Evolutionary conservation across 2,113 vertebrate genomes (phyloP), one percentile per base, ranked within the genome.

Genomic region (Cacatua alba): DNA sequence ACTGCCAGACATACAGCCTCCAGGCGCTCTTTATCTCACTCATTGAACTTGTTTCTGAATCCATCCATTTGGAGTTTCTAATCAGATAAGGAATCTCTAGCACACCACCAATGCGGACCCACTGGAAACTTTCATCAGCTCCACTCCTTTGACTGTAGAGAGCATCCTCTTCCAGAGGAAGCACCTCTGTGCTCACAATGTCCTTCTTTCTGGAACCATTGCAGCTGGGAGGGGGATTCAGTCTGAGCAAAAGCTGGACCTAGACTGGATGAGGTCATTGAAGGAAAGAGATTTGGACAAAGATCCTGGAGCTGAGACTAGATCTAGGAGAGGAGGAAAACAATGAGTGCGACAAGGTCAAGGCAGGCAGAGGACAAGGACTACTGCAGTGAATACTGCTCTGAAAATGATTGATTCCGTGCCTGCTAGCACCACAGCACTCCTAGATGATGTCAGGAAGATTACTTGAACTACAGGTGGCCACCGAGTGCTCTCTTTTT

Each of bases 401-500:
- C 57, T 74, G 81, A 88, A 95, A 89, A 90, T 74, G 46, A 87
- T 9, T 72, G 57, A 87, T 91, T 86, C 53, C 46, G 37, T 29
- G 29, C 52, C 82, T 76, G 75, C 35, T 31, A 51, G 82, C 75
- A 80, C 17, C 62, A 79, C 39, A 14, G 70, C 41, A 44, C 37
- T 87, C 44, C 84, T 76, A 2, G 29, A 29, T 8, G 57, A 57
- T 52, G 62, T 87, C 63, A 82, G 51, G 89, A 4, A 7, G 81
- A 91, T 82, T 71, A 85, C 37, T 85, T 91, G 81, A 96, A 91
- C 74, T 80, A 82, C 82, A 85, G 87, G 84, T 85, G 87, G 91
- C 84, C 84, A 87, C 57, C 0, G 0, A 92, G 52, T 31, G 13
- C 74, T 82, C 35, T 65, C 35, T 65, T 69, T 71, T 63, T 51